phyloP scores from a whole-genome alignment of 1,140 invertebrate genomes.

The Diprion similis region DNA sequence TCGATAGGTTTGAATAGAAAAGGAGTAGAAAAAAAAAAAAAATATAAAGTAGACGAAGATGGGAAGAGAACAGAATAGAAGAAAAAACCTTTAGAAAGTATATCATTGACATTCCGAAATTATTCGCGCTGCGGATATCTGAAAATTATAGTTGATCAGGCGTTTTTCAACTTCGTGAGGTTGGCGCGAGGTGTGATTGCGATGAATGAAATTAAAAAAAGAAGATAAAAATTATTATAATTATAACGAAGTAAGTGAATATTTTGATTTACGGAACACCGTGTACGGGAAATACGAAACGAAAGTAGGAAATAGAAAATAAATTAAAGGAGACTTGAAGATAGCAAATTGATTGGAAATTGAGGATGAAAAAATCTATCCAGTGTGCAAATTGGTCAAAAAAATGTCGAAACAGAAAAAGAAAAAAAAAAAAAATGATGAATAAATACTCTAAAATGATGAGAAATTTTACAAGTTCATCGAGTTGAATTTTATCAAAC shows the following conservation, averaged over 20 bases:
- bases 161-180: too few relatives aligned
- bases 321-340: too few relatives aligned
- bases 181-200: not conserved
- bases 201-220: constrained; percentile 3
- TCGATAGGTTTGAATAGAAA: not conserved
- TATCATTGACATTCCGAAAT: constrained; percentile 15
- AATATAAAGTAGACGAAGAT: too few relatives aligned
- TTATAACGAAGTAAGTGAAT: not conserved
- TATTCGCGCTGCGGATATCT: not conserved
- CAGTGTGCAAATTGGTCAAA: not conserved
- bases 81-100: constrained; percentile 8
- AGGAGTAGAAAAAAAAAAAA: too few relatives aligned
- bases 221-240: not conserved
- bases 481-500: not conserved
- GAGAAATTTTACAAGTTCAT: constrained; percentile 8
- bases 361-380: not conserved
- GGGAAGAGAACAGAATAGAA: not conserved
- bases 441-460: not conserved
- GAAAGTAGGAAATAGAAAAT: too few relatives aligned
- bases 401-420: not conserved
- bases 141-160: too few relatives aligned
- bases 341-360: not conserved
- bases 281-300: too few relatives aligned
- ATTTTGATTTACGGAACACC: too few relatives aligned
- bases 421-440: not conserved